phyloP scores from a whole-genome alignment of 2,113 vertebrate species.

The Ramphastos sulfuratus region DNA sequence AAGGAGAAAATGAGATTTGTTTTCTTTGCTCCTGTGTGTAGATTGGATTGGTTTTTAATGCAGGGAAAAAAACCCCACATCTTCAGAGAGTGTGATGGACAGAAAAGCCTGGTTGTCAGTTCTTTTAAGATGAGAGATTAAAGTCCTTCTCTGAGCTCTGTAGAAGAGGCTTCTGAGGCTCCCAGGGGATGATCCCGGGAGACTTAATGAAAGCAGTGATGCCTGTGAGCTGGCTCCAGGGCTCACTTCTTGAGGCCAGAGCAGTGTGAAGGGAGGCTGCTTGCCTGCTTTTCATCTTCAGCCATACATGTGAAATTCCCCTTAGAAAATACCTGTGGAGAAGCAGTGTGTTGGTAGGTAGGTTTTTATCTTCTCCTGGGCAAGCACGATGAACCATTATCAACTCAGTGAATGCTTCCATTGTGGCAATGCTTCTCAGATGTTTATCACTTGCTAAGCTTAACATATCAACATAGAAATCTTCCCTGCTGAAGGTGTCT shows the following conservation, averaged over 20 bases:
- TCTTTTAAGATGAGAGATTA: not conserved
- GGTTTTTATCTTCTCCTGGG: not conserved
- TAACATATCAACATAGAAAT: not conserved
- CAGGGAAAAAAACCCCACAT: not conserved
- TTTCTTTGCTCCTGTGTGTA: not conserved
- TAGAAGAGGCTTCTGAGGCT: not conserved
- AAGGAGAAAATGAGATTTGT: not conserved
- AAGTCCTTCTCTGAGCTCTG: not conserved
- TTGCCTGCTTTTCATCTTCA: not conserved
- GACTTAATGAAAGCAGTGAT: not conserved
- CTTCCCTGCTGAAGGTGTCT: not conserved
- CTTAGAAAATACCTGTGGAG: not conserved
- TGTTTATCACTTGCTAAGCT: not conserved
- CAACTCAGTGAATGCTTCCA: no score
- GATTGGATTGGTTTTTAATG: not conserved
- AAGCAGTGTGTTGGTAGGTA: not conserved
- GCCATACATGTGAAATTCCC: not conserved
- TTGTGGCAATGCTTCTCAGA: not conserved
- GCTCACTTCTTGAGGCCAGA: not conserved
- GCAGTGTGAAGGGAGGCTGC: rapidly evolving
- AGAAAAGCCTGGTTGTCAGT: not conserved
- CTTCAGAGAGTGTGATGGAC: not conserved
- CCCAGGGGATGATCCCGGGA: not conserved
- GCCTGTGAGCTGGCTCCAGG: not conserved
- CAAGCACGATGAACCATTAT: no score